Percentiles rank a stretch among this genome's conserved stretches.
These are phyloP conservation scores for Vicugna pacos DNA, from an alignment of 2,113 vertebrate genomes.

Conservation along the genomic window DNA sequence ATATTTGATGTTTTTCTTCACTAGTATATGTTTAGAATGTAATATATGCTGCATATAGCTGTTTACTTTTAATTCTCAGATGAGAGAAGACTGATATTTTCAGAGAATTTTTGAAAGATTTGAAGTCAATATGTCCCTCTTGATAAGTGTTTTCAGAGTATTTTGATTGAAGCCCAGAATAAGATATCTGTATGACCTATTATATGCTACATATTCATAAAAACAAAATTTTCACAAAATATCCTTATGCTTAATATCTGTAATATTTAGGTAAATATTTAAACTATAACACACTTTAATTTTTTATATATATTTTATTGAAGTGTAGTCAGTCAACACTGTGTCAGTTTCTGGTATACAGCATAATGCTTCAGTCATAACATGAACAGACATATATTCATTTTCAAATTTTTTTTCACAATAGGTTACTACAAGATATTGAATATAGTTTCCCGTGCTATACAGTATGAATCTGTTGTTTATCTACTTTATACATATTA, in stretches of 20 bases:
- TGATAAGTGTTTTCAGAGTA: neutral
- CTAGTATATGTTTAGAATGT: neutral
- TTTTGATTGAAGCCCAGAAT: neutral
- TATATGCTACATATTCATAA: neutral
- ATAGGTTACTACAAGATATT: too few relatives aligned
- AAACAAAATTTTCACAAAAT: neutral
- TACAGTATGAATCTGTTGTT: too few relatives aligned
- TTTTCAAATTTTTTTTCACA: too few relatives aligned
- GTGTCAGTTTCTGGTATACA: too few relatives aligned
- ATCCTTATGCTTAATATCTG: neutral
- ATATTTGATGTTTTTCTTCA: neutral
- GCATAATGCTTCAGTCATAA: too few relatives aligned
- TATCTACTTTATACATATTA: too few relatives aligned
- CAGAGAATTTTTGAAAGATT: neutral
- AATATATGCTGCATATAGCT: neutral
- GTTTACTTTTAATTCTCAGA: neutral
- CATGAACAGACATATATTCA: too few relatives aligned
- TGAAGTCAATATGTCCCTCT: neutral
- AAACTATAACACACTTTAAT: neutral
- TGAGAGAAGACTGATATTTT: neutral
- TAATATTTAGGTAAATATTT: conserved; percentile 22
- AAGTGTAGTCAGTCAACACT: too few relatives aligned
- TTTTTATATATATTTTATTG: too few relatives aligned
- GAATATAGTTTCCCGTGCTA: too few relatives aligned
- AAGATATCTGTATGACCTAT: neutral